Percentiles rank a stretch among this genome's conserved stretches.
phyloP scores from a whole-genome alignment of 1,140 invertebrate genomes.

The Melanaphis sacchari region DNA sequence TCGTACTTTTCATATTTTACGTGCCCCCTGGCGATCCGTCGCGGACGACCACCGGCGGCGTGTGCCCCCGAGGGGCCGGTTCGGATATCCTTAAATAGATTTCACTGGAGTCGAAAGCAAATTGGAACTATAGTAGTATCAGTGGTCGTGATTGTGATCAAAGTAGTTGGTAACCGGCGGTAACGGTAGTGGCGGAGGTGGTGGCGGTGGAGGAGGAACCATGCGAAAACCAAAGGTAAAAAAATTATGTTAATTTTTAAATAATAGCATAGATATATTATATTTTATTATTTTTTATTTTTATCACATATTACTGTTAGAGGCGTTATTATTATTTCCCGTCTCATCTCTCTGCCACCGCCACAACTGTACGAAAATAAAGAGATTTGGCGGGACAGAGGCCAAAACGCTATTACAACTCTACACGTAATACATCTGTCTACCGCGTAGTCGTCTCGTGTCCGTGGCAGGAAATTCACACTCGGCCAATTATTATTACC shows the following conservation, averaged over 20 bases:
- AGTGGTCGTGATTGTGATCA: neutral
- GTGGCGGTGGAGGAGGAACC: neutral
- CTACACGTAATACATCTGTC: constrained; percentile 11
- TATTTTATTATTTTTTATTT: neutral
- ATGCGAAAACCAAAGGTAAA: constrained; percentile 51
- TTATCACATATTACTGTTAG: neutral
- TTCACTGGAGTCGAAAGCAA: neutral
- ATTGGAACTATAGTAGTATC: neutral
- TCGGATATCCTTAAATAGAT: neutral
- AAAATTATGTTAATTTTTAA: neutral
- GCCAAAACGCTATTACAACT: constrained; percentile 10
- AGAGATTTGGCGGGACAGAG: constrained; percentile 22
- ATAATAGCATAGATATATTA: neutral
- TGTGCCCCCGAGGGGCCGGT: neutral
- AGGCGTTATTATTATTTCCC: neutral
- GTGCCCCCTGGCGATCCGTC: neutral
- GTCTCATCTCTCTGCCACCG: neutral
- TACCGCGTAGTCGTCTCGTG: neutral
- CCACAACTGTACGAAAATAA: constrained; percentile 1
- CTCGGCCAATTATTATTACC: neutral
- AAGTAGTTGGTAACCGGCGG: neutral
- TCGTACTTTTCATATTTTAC: neutral
- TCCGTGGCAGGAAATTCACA: neutral
- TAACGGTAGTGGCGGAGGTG: neutral
- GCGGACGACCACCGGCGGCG: neutral